phyloP scores from a whole-genome alignment of 92 coral and sea anemone genomes.

The Palythoa heliodiscus region DNA sequence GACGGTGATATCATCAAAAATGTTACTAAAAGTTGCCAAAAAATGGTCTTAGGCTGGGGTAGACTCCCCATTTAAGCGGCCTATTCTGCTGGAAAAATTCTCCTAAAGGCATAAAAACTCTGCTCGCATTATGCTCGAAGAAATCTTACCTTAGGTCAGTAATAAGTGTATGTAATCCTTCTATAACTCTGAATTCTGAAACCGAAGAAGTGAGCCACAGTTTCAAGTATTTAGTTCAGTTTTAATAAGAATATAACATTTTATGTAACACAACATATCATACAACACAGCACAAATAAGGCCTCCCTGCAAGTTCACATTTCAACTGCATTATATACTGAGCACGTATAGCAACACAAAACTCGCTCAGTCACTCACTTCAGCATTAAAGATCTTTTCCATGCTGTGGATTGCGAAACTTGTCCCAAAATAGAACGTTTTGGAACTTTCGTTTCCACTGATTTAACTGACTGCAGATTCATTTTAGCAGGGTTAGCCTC shows the following conservation, averaged over 20 bases:
- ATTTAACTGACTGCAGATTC: too few relatives aligned
- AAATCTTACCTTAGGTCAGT: background rate
- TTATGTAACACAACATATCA: background rate
- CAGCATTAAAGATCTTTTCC: too few relatives aligned
- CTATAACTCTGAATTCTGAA: background rate
- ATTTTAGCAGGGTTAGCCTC: too few relatives aligned
- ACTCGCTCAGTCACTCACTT: background rate
- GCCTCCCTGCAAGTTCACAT: constrained; percentile 4
- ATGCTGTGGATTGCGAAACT: too few relatives aligned
- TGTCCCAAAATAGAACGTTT: too few relatives aligned
- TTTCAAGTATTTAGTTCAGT: background rate
- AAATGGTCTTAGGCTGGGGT: too few relatives aligned
- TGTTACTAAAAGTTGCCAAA: too few relatives aligned
- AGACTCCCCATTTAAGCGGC: background rate
- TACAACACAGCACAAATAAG: background rate
- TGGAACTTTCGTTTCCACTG: too few relatives aligned
- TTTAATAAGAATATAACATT: background rate
- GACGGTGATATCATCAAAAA: too few relatives aligned
- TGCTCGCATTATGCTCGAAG: background rate
- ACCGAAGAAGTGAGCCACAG: background rate
- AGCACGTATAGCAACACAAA: background rate
- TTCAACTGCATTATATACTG: background rate
- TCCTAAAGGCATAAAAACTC: background rate
- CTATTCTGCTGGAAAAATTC: background rate
- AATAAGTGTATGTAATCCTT: background rate